Conservation (phyloP, 2,113 vertebrate genomes). For the Carassius auratus region DNA sequence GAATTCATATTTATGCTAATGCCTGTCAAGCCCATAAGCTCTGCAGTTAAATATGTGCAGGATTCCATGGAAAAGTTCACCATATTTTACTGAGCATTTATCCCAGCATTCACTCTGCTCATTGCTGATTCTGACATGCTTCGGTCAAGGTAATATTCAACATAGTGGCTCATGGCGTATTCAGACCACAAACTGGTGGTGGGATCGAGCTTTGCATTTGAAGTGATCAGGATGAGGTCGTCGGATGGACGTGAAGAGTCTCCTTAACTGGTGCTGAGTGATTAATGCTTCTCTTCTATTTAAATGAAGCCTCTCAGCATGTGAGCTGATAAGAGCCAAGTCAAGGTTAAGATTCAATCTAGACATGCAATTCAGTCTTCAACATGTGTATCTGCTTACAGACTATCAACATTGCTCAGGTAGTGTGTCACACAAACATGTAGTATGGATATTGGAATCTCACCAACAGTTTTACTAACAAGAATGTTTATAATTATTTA, state of each 20-base stretch:
- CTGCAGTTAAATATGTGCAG: slow-evolving; percentile 14
- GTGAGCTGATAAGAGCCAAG: background rate
- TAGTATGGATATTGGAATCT: background rate
- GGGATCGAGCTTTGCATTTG: background rate
- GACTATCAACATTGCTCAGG: background rate
- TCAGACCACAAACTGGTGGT: slow-evolving; percentile 11
- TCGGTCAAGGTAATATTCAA: slow-evolving; percentile 15
- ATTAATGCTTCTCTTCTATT: slow-evolving; percentile 19
- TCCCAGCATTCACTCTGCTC: slow-evolving; percentile 7
- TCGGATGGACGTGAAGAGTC: background rate
- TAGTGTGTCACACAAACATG: background rate
- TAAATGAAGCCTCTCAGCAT: slow-evolving; percentile 15
- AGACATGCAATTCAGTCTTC: background rate
- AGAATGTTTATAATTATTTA: background rate
- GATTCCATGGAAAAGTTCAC: slow-evolving; percentile 43
- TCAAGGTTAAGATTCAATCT: slow-evolving; percentile 8
- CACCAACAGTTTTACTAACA: background rate
- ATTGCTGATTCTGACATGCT: slow-evolving; percentile 32
- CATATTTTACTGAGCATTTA: slow-evolving; percentile 45
- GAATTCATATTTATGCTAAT: slow-evolving; percentile 56
- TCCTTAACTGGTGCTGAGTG: background rate
- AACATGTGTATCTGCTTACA: background rate
- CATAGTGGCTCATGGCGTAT: background rate
- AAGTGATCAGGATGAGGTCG: slow-evolving; percentile 7
- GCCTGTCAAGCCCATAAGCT: slow-evolving; percentile 21